A percentile compares a stretch with the other conserved stretches of the same genome.
phyloP scores from a whole-genome alignment of 1,140 invertebrate genomes.

The Branchinecta lynchi region DNA sequence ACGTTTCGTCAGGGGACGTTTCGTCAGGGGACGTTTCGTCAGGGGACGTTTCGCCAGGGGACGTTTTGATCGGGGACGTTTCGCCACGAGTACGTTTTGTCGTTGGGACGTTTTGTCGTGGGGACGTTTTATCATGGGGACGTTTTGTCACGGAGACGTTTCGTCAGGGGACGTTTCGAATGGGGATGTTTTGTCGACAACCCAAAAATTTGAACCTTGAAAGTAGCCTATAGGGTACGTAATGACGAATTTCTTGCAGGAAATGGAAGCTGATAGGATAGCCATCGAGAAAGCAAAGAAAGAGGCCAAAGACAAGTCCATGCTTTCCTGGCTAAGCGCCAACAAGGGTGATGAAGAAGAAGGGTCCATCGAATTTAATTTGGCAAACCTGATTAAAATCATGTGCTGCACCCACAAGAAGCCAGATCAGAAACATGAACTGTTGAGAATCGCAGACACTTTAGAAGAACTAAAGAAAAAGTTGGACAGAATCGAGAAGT shows the following conservation, averaged over 20 bases:
- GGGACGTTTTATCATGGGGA: too few relatives aligned
- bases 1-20: too few relatives aligned
- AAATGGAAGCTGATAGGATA: not conserved
- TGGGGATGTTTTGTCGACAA: too few relatives aligned
- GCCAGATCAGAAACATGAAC: slow-evolving; percentile 26
- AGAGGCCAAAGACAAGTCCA: slow-evolving; percentile 11
- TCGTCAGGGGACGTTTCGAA: too few relatives aligned
- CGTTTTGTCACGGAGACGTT: too few relatives aligned
- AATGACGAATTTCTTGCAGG: not conserved
- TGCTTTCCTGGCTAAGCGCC: not conserved
- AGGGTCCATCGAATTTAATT: slow-evolving; percentile 33
- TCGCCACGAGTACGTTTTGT: too few relatives aligned
- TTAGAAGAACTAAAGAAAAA: slow-evolving; percentile 28
- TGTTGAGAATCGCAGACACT: slow-evolving; percentile 29
- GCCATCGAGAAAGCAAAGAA: not conserved
- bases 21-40: too few relatives aligned
- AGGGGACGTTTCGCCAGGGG: too few relatives aligned
- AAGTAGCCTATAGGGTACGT: too few relatives aligned
- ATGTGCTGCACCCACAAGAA: slow-evolving; percentile 33
- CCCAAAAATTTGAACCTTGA: too few relatives aligned
- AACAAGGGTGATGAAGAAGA: slow-evolving; percentile 28
- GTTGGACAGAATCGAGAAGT: slow-evolving; percentile 28
- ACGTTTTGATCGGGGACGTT: too few relatives aligned
- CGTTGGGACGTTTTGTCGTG: too few relatives aligned
- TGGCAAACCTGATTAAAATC: slow-evolving; percentile 33